A percentile compares a stretch with the other conserved stretches of the same genome.
Conservation (phyloP, 2,888 invertebrate genomes). For the Tricholauxania praeusta region DNA sequence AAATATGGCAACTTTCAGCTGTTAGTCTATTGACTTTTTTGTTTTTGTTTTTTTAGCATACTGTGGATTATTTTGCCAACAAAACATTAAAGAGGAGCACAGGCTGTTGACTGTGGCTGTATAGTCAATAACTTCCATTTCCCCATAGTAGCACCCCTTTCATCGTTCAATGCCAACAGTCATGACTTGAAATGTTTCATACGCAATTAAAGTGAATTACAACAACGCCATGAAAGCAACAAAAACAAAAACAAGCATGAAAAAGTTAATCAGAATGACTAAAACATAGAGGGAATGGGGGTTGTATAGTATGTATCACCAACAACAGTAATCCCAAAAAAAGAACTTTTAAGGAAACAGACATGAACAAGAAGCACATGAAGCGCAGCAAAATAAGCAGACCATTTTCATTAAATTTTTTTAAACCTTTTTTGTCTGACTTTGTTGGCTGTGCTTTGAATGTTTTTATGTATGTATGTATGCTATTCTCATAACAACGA, state of each 20-base stretch:
- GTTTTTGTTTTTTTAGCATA: too few species aligned
- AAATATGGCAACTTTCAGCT: too few species aligned
- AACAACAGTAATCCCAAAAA: too few species aligned
- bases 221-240: background rate
- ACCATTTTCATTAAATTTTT: background rate
- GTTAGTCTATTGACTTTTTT: slow-evolving; percentile 16
- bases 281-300: too few species aligned
- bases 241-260: too few species aligned
- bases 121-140: background rate
- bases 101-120: background rate
- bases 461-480: background rate
- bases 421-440: background rate
- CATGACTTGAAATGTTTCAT: slow-evolving; percentile 17
- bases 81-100: background rate
- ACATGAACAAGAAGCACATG: background rate
- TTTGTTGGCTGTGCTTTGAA: slow-evolving; percentile 10
- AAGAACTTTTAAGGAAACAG: background rate
- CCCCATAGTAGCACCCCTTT: background rate
- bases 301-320: too few species aligned
- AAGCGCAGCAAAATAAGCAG: background rate
- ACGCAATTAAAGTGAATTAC: slow-evolving; percentile 21
- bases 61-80: slow-evolving; percentile 14
- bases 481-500: slow-evolving; percentile 3
- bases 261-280: too few species aligned
- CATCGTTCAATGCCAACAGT: slow-evolving; percentile 23